Evolutionary conservation across 2,888 invertebrate genomes (phyloP).

Genomic region (Caenorhabditis parvicauda): DNA sequence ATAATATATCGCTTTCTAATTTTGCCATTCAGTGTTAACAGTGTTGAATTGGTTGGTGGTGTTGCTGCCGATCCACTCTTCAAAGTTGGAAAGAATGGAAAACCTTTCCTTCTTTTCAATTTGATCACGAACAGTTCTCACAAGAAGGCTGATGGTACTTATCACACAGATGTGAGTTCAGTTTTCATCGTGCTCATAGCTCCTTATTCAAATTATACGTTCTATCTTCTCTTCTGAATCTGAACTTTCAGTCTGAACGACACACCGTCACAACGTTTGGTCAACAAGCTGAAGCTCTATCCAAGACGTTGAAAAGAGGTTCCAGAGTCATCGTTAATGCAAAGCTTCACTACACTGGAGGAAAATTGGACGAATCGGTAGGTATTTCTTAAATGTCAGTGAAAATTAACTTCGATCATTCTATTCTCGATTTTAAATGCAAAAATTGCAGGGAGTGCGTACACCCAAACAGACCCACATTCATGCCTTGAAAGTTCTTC

Average conservation of each 20-base stretch:
- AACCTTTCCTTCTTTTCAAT: constrained; percentile 41
- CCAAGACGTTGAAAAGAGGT: constrained; percentile 36
- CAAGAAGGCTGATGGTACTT: constrained; percentile 19
- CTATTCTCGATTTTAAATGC: too few species aligned
- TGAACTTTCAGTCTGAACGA: constrained; percentile 25
- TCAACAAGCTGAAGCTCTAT: constrained; percentile 27
- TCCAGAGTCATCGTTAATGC: constrained; percentile 46
- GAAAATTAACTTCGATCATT: too few species aligned
- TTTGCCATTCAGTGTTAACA: constrained; percentile 38
- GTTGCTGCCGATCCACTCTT: constrained; percentile 42
- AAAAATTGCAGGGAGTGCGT: constrained; percentile 33
- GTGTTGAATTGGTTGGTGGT: constrained; percentile 52
- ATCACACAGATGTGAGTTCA: constrained; percentile 11
- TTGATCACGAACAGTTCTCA: constrained; percentile 45
- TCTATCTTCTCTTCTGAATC: constrained; percentile 9
- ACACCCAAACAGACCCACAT: constrained; percentile 42
- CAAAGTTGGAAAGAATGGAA: constrained; percentile 35
- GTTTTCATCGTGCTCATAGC: not conserved
- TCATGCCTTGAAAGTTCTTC: constrained; percentile 36
- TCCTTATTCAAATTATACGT: constrained; percentile 7
- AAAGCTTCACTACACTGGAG: constrained; percentile 47
- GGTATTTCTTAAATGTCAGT: not conserved
- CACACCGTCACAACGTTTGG: constrained; percentile 48
- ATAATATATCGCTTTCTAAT: not conserved
- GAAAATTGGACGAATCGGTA: constrained; percentile 25